Conservation (phyloP, 2,797 vertebrate genomes). For the Cossypha niveicapilla region DNA sequence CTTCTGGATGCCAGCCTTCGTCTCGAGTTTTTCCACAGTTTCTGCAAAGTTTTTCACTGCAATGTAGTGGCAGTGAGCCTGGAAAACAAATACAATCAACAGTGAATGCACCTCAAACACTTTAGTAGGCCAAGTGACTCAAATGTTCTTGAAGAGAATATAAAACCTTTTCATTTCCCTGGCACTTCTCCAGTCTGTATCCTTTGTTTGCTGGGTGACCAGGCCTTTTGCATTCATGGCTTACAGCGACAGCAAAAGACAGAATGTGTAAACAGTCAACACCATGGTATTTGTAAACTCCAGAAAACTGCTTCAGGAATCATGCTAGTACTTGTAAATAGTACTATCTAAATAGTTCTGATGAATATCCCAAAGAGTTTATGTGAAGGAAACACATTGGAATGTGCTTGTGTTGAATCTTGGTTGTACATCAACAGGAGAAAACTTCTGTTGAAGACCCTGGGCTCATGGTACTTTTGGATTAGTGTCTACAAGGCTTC, state of each 20-base stretch:
- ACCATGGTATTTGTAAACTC: not conserved
- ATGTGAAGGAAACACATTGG: not conserved
- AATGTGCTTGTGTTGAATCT: not conserved
- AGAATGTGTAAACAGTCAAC: not conserved
- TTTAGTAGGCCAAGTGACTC: slow-evolving; percentile 35
- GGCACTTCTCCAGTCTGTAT: slow-evolving; percentile 1
- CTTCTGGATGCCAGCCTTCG: slow-evolving; percentile 62
- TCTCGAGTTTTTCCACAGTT: slow-evolving; percentile 52
- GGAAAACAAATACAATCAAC: slow-evolving; percentile 37
- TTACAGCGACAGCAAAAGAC: not conserved
- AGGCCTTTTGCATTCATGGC: slow-evolving; percentile 3
- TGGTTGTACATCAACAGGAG: not conserved
- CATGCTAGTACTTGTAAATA: not conserved
- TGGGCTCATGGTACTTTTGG: not conserved
- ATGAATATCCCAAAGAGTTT: not conserved
- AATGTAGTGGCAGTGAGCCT: slow-evolving; percentile 77
- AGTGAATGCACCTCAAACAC: slow-evolving; percentile 36
- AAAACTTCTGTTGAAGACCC: not conserved
- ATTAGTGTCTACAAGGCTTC: not conserved
- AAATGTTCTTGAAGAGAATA: slow-evolving; percentile 6
- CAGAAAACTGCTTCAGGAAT: not conserved
- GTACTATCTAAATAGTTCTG: not conserved
- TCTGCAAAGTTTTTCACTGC: slow-evolving; percentile 72
- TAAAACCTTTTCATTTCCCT: slow-evolving; percentile 49
- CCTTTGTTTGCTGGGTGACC: slow-evolving; percentile 20